A percentile compares a stretch with the other conserved stretches of the same genome.
These are phyloP conservation scores for Lumbricus terrestris DNA, from an alignment of 2,888 invertebrate genomes.

Conservation along the genomic window DNA sequence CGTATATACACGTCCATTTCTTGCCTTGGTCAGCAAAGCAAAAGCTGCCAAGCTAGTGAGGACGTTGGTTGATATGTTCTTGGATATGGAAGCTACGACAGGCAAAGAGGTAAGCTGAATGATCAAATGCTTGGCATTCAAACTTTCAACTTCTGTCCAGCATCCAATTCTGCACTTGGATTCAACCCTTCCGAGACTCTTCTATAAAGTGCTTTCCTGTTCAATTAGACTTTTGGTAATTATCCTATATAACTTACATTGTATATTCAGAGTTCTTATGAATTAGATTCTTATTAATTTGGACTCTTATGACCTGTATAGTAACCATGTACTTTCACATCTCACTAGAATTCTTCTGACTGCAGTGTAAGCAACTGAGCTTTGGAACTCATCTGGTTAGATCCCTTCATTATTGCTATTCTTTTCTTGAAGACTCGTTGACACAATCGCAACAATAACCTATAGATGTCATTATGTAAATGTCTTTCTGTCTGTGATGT, in stretches of 20 bases:
- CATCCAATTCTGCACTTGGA: neutral
- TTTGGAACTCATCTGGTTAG: neutral
- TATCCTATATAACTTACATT: too few relatives aligned
- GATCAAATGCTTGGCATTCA: neutral
- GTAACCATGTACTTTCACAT: neutral
- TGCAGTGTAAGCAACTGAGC: neutral
- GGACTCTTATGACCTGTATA: too few relatives aligned
- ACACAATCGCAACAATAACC: too few relatives aligned
- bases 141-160: neutral
- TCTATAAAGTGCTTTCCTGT: neutral
- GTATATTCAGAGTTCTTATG: too few relatives aligned
- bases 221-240: too few relatives aligned
- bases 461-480: neutral
- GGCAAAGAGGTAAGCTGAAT: conserved; percentile 77
- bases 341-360: neutral
- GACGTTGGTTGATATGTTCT: conserved; percentile 91
- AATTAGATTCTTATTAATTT: too few relatives aligned
- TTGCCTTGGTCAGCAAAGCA: conserved; percentile 92
- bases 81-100: conserved; percentile 92
- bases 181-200: neutral
- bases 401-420: neutral
- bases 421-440: too few relatives aligned
- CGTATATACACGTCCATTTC: conserved; percentile 90
- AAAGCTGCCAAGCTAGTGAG: conserved; percentile 98
- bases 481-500: neutral